A percentile compares a stretch with the other conserved stretches of the same genome.
Conservation (phyloP, 2,113 vertebrate species). For the Crotalus viridis region DNA sequence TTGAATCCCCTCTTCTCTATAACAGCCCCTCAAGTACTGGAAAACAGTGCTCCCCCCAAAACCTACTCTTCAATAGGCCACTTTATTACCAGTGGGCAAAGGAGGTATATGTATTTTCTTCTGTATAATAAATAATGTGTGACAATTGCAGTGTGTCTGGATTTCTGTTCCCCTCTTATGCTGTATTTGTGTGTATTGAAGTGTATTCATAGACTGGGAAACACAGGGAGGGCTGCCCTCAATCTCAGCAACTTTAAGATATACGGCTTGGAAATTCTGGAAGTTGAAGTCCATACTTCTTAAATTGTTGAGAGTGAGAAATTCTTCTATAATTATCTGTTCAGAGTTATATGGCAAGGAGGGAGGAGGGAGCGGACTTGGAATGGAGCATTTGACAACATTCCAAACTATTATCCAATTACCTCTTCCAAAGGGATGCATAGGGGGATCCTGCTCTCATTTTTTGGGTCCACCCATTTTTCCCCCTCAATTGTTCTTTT, state of each 20-base stretch:
- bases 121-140: not conserved
- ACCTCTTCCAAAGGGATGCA: not conserved
- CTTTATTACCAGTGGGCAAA: not conserved
- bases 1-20: not conserved
- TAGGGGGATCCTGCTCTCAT: not conserved
- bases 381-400: not conserved
- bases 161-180: not conserved
- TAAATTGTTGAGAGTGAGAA: not conserved
- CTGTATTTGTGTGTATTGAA: not conserved
- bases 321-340: not conserved
- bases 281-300: not conserved
- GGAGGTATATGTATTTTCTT: not conserved
- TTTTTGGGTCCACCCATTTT: not conserved
- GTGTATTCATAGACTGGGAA: not conserved
- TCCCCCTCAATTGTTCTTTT: not conserved
- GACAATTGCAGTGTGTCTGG: not conserved
- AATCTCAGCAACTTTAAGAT: not conserved
- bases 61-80: not conserved
- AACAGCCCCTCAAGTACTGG: not conserved
- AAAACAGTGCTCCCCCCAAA: not conserved
- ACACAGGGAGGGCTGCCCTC: not conserved
- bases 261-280: not conserved
- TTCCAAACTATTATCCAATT: not conserved
- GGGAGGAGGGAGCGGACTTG: not conserved
- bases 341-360: not conserved